A percentile compares a stretch with the other conserved stretches of the same genome.
Conservation (phyloP, 1,140 invertebrate species). For the Paracyclopina nana region DNA sequence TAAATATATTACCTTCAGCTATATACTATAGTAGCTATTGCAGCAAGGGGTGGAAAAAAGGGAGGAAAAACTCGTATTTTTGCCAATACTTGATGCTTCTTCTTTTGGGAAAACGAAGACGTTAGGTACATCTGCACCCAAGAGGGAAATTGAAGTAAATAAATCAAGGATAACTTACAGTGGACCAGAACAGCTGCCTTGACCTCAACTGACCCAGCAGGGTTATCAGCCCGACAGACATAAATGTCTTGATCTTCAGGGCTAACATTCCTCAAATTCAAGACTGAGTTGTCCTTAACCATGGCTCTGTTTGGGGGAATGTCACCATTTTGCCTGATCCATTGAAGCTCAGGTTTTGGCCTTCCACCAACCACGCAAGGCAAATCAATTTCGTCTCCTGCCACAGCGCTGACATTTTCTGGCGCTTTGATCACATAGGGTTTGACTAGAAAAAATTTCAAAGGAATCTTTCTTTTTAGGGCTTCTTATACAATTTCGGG, state of each 20-base stretch:
- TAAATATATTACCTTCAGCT: too few relatives aligned
- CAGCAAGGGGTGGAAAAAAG: too few relatives aligned
- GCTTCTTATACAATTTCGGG: too few relatives aligned
- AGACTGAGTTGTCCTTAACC: neutral
- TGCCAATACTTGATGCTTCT: too few relatives aligned
- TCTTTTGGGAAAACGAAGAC: too few relatives aligned
- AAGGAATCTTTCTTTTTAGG: too few relatives aligned
- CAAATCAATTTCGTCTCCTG: neutral
- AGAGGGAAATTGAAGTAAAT: neutral
- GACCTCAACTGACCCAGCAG: slow-evolving; percentile 48
- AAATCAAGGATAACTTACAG: slow-evolving; percentile 37
- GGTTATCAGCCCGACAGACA: slow-evolving; percentile 56
- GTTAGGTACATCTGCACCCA: too few relatives aligned
- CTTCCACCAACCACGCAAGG: neutral
- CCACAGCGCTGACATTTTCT: neutral
- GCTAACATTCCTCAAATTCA: slow-evolving; percentile 48
- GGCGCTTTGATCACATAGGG: neutral
- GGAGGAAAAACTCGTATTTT: too few relatives aligned
- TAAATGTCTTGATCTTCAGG: slow-evolving; percentile 57
- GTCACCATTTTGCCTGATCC: neutral
- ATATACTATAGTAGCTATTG: too few relatives aligned
- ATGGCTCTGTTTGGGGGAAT: neutral
- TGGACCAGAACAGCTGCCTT: slow-evolving; percentile 50
- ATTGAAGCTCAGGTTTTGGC: neutral
- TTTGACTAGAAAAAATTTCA: neutral